Conservation (phyloP, 2,797 vertebrate genomes). For the Myotis pilosus region DNA sequence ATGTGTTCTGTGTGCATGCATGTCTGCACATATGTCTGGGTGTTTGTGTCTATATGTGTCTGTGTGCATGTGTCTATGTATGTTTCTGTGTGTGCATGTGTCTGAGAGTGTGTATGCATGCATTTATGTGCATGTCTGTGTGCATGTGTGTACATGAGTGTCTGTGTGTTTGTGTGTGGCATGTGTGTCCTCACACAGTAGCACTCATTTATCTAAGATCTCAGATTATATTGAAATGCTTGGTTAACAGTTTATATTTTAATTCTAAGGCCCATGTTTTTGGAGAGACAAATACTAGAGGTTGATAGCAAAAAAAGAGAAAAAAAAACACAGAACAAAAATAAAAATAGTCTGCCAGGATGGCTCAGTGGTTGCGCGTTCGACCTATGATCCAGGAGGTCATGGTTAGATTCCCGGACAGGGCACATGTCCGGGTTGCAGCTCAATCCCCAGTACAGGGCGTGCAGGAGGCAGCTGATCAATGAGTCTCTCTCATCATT, state of each 20-base stretch:
- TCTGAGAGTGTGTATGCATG: neutral
- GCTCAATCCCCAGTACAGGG: too few relatives aligned
- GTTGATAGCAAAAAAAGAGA: neutral
- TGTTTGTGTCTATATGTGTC: neutral
- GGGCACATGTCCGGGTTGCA: too few relatives aligned
- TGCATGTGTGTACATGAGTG: neutral
- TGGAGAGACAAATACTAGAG: neutral
- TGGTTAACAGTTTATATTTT: neutral
- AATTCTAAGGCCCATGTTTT: neutral
- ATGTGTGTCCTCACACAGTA: neutral
- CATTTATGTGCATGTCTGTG: neutral
- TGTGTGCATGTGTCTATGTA: rapidly evolving
- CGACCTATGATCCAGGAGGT: too few relatives aligned
- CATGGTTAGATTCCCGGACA: too few relatives aligned
- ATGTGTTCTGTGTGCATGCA: neutral
- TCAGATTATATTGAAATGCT: neutral
- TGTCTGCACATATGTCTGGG: too few relatives aligned
- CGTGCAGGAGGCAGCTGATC: too few relatives aligned
- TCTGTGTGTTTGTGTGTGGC: neutral
- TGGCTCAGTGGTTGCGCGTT: too few relatives aligned
- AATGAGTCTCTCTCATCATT: too few relatives aligned
- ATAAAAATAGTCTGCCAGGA: neutral
- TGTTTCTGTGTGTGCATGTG: neutral
- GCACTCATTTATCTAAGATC: neutral
- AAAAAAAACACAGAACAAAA: neutral